These are phyloP conservation scores for Turritopsis dohrnii DNA, from an alignment of 30 jellyfish, hydroid and myxozoan genomes.

Conservation along the genomic window DNA sequence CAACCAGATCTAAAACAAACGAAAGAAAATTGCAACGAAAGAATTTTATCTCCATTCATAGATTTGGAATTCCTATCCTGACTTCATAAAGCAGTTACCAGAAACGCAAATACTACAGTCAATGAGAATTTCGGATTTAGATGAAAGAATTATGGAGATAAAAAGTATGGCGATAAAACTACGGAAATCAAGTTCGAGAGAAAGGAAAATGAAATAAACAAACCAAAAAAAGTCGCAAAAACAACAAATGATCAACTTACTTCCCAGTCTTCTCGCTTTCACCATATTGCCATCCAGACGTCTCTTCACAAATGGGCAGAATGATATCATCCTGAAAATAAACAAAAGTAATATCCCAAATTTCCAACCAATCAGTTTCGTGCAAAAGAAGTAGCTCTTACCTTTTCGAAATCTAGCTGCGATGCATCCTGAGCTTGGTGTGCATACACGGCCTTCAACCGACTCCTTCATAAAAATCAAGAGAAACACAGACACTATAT, in stretches of 20 bases:
- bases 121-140: not conserved
- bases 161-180: not conserved
- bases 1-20: conserved; percentile 66
- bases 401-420: conserved; percentile 78
- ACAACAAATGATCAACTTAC: conserved; percentile 35
- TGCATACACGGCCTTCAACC: conserved; percentile 60
- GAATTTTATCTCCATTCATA: no score
- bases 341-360: not conserved
- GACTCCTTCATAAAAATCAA: conserved; percentile 27
- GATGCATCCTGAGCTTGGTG: conserved; percentile 86
- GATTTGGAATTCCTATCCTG: no score
- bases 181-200: no score
- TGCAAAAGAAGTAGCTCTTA: no score
- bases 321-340: conserved; percentile 60
- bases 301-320: conserved; percentile 64
- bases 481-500: no score
- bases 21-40: not conserved
- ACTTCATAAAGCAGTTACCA: no score
- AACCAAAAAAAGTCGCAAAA: not conserved
- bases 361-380: not conserved
- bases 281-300: conserved; percentile 98
- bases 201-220: no score
- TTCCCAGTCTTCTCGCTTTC: conserved; percentile 50
- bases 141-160: not conserved
- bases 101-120: not conserved